Evolutionary conservation across 2,888 invertebrate genomes (phyloP).

Genomic region (Alentia gelatinosa): DNA sequence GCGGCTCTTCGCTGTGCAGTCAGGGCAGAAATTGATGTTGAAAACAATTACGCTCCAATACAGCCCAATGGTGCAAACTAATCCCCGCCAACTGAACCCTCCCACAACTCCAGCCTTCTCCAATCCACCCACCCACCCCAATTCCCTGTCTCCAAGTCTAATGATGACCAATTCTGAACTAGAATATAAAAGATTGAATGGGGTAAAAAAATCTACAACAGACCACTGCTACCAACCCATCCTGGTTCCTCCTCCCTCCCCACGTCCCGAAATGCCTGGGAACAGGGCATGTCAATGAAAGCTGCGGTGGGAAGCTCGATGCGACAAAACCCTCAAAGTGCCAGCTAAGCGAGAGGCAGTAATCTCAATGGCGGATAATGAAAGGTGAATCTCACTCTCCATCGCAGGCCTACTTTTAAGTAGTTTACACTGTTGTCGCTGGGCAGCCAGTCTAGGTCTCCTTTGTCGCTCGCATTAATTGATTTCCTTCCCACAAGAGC

Average conservation of each 20-base stretch:
- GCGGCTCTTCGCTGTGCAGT: neutral
- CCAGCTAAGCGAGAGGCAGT: neutral
- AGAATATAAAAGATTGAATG: no score
- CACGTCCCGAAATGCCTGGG: no score
- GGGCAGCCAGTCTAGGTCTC: neutral
- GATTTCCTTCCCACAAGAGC: constrained; percentile 28
- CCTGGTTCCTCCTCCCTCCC: no score
- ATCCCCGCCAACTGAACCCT: neutral
- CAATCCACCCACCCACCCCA: neutral
- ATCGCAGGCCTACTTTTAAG: neutral
- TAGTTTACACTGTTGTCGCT: constrained; percentile 3
- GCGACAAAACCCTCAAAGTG: constrained; percentile 18
- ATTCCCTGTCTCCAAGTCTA: neutral
- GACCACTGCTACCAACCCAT: neutral
- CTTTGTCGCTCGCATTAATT: neutral
- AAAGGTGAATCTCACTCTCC: neutral
- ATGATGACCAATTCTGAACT: neutral
- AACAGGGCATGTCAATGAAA: neutral
- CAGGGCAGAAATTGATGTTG: constrained; percentile 11
- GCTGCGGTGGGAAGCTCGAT: neutral
- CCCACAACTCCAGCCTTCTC: neutral
- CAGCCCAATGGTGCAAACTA: constrained; percentile 27
- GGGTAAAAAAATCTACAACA: no score
- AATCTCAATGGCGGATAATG: neutral
- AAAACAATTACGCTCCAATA: constrained; percentile 46